Conservation (phyloP, 2,797 vertebrate genomes). For the Schizopygopsis pylzovi region DNA sequence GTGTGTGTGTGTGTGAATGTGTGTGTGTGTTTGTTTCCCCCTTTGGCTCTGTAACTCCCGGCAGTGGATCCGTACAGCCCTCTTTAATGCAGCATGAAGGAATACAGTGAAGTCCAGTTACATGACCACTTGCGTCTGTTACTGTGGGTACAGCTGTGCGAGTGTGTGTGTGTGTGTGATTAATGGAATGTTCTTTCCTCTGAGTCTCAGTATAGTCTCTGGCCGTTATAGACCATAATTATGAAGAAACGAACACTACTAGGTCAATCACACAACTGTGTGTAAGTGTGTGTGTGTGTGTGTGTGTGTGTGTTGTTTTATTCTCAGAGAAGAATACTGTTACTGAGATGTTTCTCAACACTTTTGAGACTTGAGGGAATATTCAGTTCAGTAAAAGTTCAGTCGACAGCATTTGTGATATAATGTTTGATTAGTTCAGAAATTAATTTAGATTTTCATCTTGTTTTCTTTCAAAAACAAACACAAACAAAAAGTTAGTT, state of each 20-base stretch:
- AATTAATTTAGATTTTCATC: too few relatives aligned
- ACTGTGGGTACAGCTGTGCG: background rate
- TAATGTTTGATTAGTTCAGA: too few relatives aligned
- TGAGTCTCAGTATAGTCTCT: background rate
- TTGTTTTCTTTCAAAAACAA: too few relatives aligned
- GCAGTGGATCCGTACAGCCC: background rate
- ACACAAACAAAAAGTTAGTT: too few relatives aligned
- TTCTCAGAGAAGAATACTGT: background rate
- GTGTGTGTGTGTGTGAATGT: background rate
- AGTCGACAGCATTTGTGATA: too few relatives aligned
- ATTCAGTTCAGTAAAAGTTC: background rate
- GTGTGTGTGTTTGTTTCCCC: background rate
- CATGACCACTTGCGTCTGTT: background rate
- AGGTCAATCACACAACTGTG: constrained; percentile 5
- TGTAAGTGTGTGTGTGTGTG: background rate
- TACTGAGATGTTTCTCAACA: background rate
- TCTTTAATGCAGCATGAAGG: constrained; percentile 18
- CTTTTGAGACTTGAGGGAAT: background rate
- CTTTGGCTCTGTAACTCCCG: constrained; percentile 6
- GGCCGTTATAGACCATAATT: constrained; percentile 1
- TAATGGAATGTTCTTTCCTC: background rate
- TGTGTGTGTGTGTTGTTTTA: background rate
- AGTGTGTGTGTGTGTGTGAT: background rate
- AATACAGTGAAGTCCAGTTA: constrained; percentile 10
- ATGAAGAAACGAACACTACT: background rate